Evolutionary conservation across 2,888 invertebrate species (phyloP).

Genomic region (Corbicula japonica): DNA sequence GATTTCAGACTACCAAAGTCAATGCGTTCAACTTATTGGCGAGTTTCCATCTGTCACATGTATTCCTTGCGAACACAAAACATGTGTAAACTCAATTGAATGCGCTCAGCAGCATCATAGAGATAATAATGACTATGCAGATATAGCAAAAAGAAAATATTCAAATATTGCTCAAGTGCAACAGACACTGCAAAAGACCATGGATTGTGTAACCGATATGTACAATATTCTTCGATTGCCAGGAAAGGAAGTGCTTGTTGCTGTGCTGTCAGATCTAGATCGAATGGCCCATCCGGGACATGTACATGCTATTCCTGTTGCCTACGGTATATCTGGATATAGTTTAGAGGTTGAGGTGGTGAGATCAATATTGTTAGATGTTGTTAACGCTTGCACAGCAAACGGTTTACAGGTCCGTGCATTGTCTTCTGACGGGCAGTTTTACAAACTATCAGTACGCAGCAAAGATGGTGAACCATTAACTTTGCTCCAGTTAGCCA

Average conservation of each 20-base stretch:
- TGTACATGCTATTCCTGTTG: slow-evolving; percentile 18
- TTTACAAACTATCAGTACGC: slow-evolving; percentile 3
- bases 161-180: not conserved
- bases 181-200: not conserved
- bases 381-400: slow-evolving; percentile 1
- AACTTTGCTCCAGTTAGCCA: slow-evolving; percentile 19
- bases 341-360: slow-evolving; percentile 17
- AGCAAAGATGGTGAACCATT: slow-evolving; percentile 11
- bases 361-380: slow-evolving; percentile 1
- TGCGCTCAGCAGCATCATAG: not conserved
- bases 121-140: not conserved
- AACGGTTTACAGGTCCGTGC: slow-evolving; percentile 1
- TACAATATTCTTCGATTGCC: slow-evolving; percentile 22
- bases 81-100: not conserved
- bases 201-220: not conserved
- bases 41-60: not conserved
- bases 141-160: not conserved
- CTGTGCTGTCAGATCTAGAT: slow-evolving; percentile 39
- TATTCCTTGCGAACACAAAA: not conserved
- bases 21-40: not conserved
- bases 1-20: not conserved
- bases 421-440: slow-evolving; percentile 34
- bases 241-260: slow-evolving; percentile 35
- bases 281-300: not conserved
- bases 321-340: slow-evolving; percentile 32